Evolutionary conservation across 2,888 invertebrate species (phyloP).

Genomic region (Drosophila nr. medialis): DNA sequence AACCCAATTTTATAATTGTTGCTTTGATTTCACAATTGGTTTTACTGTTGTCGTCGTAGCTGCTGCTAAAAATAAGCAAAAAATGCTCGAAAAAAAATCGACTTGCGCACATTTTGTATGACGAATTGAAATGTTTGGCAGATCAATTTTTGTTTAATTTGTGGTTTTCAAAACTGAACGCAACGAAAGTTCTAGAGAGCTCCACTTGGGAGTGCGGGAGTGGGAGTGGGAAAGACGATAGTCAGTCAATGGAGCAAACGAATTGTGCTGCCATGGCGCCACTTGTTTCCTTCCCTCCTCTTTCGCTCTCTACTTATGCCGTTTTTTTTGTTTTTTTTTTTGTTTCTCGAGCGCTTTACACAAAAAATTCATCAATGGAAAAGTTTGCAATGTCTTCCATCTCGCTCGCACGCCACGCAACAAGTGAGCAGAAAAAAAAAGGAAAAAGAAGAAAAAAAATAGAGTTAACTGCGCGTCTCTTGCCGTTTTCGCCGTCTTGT

Average conservation of each 20-base stretch:
- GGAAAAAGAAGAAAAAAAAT: constrained; percentile 30
- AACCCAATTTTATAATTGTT: constrained; percentile 15
- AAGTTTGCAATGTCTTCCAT: constrained; percentile 70
- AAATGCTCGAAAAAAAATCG: background rate
- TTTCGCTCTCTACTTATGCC: no score
- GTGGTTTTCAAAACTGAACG: background rate
- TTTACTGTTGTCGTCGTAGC: constrained; percentile 4
- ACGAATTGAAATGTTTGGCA: constrained; percentile 36
- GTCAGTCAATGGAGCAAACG: constrained; percentile 40
- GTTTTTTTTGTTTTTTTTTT: background rate
- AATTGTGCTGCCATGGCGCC: constrained; percentile 5
- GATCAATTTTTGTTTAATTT: constrained; percentile 5
- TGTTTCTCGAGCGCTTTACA: constrained; percentile 3
- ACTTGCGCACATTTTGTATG: background rate
- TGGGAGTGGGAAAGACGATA: background rate
- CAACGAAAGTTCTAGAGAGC: constrained; percentile 55
- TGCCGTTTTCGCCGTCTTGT: constrained; percentile 26
- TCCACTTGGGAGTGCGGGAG: background rate
- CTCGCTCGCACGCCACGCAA: constrained; percentile 59
- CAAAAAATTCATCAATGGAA: constrained; percentile 75
- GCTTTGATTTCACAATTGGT: constrained; percentile 25
- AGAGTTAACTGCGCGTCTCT: constrained; percentile 1
- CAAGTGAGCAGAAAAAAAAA: constrained; percentile 54
- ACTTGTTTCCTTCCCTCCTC: background rate
- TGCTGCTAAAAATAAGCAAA: constrained; percentile 13